These are phyloP conservation scores for Rhamphomyia laevipes DNA, from an alignment of 2,888 invertebrate species.

Conservation along the genomic window DNA sequence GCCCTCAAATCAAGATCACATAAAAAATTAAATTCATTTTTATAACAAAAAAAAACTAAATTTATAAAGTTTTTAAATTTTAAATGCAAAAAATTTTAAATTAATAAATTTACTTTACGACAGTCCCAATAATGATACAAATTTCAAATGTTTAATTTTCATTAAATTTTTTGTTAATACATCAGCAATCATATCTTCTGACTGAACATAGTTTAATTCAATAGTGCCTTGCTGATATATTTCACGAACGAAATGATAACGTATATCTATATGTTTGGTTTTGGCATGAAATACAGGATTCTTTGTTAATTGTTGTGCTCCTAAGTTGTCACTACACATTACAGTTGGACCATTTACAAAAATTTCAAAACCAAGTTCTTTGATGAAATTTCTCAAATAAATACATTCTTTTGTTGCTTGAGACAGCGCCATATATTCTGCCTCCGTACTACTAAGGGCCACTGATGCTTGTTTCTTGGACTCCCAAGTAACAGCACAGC, in stretches of 20 bases:
- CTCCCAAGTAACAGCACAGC: conserved; percentile 4
- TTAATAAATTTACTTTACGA: too few species aligned
- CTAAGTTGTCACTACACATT: conserved; percentile 1
- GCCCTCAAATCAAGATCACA: too few species aligned
- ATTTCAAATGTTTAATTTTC: too few species aligned
- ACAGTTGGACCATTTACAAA: background rate
- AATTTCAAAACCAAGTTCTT: background rate
- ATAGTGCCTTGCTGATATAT: conserved; percentile 1
- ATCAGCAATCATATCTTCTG: conserved; percentile 7
- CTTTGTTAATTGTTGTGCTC: conserved; percentile 1
- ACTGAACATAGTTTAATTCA: conserved; percentile 1
- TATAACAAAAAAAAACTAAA: too few species aligned
- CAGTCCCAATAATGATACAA: too few species aligned
- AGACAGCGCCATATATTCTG: background rate
- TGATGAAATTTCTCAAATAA: background rate
- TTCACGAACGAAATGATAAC: conserved; percentile 8
- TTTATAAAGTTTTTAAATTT: too few species aligned
- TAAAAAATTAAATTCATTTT: too few species aligned
- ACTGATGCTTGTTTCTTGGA: conserved; percentile 4
- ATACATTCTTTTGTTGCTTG: background rate
- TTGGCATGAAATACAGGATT: conserved; percentile 2
- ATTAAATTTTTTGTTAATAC: background rate
- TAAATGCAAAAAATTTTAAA: too few species aligned
- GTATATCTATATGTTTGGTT: conserved; percentile 9
- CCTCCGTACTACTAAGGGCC: conserved; percentile 1